Evolutionary conservation across 2,113 vertebrate genomes (phyloP), one percentile per base, ranked within the genome.

Genomic region (Gymnobelideus leadbeateri): DNA sequence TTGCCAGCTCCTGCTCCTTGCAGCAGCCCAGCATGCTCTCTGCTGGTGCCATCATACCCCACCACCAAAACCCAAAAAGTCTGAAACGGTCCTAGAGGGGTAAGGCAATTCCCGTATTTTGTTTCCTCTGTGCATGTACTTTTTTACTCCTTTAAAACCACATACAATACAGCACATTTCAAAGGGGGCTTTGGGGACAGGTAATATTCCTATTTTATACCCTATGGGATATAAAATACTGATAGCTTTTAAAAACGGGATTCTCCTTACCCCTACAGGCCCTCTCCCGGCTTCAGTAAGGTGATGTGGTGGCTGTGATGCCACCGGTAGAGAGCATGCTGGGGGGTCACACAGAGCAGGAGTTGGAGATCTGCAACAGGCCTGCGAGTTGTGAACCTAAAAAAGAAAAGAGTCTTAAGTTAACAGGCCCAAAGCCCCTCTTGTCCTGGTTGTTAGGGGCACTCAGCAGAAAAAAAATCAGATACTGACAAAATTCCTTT

Each of bases 201-300:
- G 94, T 92, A 92, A 95, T 98, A 61, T 90, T 96, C 98, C 98
- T 97, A 97, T 98, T 98, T 98, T 98, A 97, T 98, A 98, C 97
- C 98, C 98, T 98, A 91, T 92, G 98, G 98, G 98, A 98, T 98
- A 98, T 98, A 98, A 98, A 98, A 98, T 98, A 97, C 91, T 96
- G 97, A 98, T 89, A 97, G 98, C 97, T 98, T 97, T 98, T 98
- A 97, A 98, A 97, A 98, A 98, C 98, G 98, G 98, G 98, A 98
- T 98, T 98, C 96, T 98, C 98, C 98, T 98, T 98, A 98, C 98
- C 98, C 98, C 98, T 98, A 96, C 98, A 98, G 98, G 98, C 98
- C 98, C 98, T 98, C 98, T 97, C 98, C 98, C 98, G 98, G 98
- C 98, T 97, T 98, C 98, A 98, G 98, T 98, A 97, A 98, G 98